Evolutionary conservation across 2,797 vertebrate genomes (phyloP).

Genomic region (Labroides dimidiatus): DNA sequence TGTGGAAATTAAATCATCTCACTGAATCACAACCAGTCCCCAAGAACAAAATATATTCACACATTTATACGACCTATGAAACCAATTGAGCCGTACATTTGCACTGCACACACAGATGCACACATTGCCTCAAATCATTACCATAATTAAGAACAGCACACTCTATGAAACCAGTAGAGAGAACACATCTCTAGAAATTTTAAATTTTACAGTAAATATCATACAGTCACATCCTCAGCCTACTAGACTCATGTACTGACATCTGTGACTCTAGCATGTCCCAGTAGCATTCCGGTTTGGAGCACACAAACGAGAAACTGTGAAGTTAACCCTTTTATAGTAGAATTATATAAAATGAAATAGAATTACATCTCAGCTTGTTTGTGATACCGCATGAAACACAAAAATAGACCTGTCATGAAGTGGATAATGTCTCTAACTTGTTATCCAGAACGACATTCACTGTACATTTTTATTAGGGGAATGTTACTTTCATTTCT

Average conservation of each 20-base stretch:
- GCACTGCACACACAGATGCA: constrained; percentile 22
- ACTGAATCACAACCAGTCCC: constrained; percentile 32
- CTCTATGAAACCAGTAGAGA: constrained; percentile 15
- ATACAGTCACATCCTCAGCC: constrained; percentile 24
- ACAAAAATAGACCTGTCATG: background rate
- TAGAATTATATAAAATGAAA: background rate
- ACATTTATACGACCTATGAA: constrained; percentile 34
- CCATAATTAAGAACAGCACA: background rate
- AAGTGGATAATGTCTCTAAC: constrained; percentile 22
- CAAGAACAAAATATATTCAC: constrained; percentile 42
- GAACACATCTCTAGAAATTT: constrained; percentile 9
- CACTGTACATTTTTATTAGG: constrained; percentile 9
- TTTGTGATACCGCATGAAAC: background rate
- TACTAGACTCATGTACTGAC: constrained; percentile 7
- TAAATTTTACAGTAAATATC: background rate
- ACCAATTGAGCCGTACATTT: constrained; percentile 26
- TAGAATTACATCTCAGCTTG: background rate
- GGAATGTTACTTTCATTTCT: constrained; percentile 5
- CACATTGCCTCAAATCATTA: constrained; percentile 20
- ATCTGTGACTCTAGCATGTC: constrained; percentile 14
- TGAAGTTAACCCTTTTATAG: constrained; percentile 15
- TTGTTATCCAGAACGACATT: background rate
- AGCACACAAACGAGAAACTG: constrained; percentile 4
- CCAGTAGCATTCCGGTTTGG: background rate
- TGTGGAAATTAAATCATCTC: constrained; percentile 46